These are phyloP conservation scores for Drepana falcataria DNA, from an alignment of 2,888 invertebrate genomes.

Conservation along the genomic window DNA sequence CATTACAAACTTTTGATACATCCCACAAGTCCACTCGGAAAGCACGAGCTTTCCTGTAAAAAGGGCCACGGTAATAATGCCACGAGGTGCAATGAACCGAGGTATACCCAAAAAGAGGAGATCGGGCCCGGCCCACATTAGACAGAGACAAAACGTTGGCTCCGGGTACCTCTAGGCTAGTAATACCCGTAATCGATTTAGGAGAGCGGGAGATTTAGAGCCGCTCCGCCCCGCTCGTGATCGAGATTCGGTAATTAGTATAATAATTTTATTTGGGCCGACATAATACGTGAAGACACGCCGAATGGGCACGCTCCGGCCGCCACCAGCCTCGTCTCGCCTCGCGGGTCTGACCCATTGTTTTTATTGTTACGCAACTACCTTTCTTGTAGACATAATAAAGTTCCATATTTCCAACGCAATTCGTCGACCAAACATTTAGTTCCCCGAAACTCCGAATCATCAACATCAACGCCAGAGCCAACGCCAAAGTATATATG, in stretches of 20 bases:
- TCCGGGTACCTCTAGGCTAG: slow-evolving; percentile 49
- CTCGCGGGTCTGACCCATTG: slow-evolving; percentile 24
- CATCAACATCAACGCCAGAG: slow-evolving; percentile 6
- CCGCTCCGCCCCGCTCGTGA: slow-evolving; percentile 61
- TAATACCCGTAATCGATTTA: slow-evolving; percentile 70
- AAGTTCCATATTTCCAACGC: slow-evolving; percentile 34
- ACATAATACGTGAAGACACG: slow-evolving; percentile 49
- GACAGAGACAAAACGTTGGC: slow-evolving; percentile 65
- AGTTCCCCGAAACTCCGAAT: slow-evolving; percentile 36
- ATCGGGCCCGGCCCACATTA: slow-evolving; percentile 62
- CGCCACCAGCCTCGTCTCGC: slow-evolving; percentile 20
- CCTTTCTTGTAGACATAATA: slow-evolving; percentile 46
- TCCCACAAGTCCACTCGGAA: background rate
- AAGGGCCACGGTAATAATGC: slow-evolving; percentile 32
- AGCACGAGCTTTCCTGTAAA: slow-evolving; percentile 7
- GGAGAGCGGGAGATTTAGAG: slow-evolving; percentile 64
- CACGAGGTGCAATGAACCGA: slow-evolving; percentile 66
- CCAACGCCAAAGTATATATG: slow-evolving; percentile 13
- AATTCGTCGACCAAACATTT: slow-evolving; percentile 42
- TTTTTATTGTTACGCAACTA: slow-evolving; percentile 26
- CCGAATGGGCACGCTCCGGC: slow-evolving; percentile 36
- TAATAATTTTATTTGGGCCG: slow-evolving; percentile 68
- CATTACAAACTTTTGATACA: slow-evolving; percentile 12
- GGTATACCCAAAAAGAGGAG: slow-evolving; percentile 61
- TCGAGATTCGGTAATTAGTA: slow-evolving; percentile 70